These are phyloP conservation scores for Notoglanidium macrostoma DNA, from an alignment of 2,797 vertebrate genomes.

Conservation along the genomic window DNA sequence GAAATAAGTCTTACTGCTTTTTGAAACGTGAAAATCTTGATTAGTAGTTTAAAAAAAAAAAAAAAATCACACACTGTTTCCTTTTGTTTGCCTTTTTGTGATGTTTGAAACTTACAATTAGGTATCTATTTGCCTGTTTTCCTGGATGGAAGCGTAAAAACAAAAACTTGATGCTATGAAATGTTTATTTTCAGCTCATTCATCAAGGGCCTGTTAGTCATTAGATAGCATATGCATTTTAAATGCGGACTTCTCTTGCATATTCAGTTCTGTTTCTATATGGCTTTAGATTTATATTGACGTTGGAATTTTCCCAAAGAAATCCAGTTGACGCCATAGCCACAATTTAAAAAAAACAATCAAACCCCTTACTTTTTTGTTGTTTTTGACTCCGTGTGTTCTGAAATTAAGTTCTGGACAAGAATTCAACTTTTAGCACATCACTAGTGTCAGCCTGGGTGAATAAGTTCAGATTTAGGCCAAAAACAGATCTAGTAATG, in stretches of 20 bases:
- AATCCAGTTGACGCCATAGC: background rate
- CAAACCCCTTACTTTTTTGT: background rate
- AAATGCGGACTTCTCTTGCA: background rate
- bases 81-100: background rate
- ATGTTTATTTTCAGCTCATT: background rate
- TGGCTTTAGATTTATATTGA: background rate
- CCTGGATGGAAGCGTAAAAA: background rate
- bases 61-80: background rate
- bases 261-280: background rate
- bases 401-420: background rate
- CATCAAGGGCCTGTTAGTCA: background rate
- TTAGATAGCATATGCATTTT: background rate
- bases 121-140: background rate
- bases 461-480: background rate
- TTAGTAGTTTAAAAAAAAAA: background rate
- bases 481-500: background rate
- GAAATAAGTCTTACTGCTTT: background rate
- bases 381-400: background rate
- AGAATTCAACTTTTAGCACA: background rate
- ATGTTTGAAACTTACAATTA: background rate
- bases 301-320: background rate
- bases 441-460: background rate
- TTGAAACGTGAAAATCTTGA: background rate
- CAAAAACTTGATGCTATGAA: background rate
- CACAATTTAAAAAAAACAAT: background rate